Base-by-base conservation (phyloP, 2,113 vertebrate genomes). In the Porphyrio hochstetteri region DNA sequence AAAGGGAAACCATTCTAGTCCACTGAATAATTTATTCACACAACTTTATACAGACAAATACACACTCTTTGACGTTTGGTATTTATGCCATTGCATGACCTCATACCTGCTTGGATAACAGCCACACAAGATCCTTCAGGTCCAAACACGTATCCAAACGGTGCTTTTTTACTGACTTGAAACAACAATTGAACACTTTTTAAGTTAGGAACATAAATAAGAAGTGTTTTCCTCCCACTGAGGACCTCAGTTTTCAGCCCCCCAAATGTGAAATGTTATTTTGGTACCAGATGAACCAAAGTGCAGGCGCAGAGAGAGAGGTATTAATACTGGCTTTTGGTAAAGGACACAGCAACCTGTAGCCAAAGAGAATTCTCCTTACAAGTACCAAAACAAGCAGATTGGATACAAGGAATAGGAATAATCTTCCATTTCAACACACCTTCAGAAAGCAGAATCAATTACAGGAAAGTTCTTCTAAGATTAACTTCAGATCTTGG, bases 311-410 rank as follows among this genome's bases (percentile, higher is more conserved):
- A 40, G 9, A 59, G 40, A 38, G 38, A 40, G 67, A 70, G 71
- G 80, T 81, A 71, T 33, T 98, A 98, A 98, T 95, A 98, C 98
- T 98, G 97, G 86, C 65, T 97, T 97, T 92, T 80, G 94, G 83
- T 44, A 85, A 78, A 70, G 44, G 88, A 91, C 23, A 68, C 1
- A 64, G 72, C 6, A 8, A 46, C n/a, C 4, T n/a, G 21, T 57
- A 86, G 29, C 31, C 53, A 60, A 25, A 88, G 36, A 16, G 1
- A 63, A 55, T 50, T 74, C 55, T 35, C 84, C 27, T 88, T 6
- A 5, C 31, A 74, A 81, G n/a, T 8, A 38, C 13, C 56, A 42
- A 21, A 69, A 44, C 2, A 40, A 69, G 24, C 7, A 38, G 27
- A 40, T 0, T 20, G 21, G 52, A 80, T 12, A 25, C 21, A 69